Evolutionary conservation across 2,797 vertebrate genomes (phyloP).

Genomic region (Onychomys torridus): DNA sequence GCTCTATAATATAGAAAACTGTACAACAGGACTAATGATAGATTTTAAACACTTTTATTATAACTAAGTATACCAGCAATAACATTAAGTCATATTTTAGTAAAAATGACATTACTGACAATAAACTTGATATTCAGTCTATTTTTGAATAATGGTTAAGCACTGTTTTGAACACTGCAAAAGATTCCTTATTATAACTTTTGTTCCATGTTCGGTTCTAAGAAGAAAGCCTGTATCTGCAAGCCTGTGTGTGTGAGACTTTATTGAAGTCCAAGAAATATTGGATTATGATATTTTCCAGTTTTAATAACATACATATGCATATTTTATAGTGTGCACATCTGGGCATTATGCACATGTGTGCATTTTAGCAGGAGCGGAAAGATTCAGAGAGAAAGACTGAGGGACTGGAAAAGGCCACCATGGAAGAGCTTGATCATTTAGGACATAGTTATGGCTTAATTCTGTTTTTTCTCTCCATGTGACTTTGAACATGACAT

Average conservation of each 20-base stretch:
- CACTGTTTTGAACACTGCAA: background rate
- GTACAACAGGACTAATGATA: background rate
- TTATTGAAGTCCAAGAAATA: conserved; percentile 42
- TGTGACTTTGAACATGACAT: background rate
- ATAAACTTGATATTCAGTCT: background rate
- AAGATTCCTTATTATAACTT: background rate
- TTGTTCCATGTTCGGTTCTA: conserved; percentile 12
- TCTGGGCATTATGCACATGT: background rate
- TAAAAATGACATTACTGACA: background rate
- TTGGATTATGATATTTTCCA: background rate
- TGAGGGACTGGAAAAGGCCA: background rate
- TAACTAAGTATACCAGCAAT: background rate
- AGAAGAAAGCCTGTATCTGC: background rate
- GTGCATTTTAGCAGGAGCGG: background rate
- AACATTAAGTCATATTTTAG: background rate
- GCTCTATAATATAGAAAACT: background rate
- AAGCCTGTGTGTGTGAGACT: background rate
- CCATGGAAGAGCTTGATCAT: fast-evolving
- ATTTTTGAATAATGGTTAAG: background rate
- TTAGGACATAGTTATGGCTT: background rate
- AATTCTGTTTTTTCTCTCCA: background rate
- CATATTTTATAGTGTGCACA: background rate
- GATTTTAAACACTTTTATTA: background rate
- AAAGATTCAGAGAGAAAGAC: background rate
- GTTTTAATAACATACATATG: background rate